Conservation (phyloP, 2,888 invertebrate species). For the Gari tellinella region DNA sequence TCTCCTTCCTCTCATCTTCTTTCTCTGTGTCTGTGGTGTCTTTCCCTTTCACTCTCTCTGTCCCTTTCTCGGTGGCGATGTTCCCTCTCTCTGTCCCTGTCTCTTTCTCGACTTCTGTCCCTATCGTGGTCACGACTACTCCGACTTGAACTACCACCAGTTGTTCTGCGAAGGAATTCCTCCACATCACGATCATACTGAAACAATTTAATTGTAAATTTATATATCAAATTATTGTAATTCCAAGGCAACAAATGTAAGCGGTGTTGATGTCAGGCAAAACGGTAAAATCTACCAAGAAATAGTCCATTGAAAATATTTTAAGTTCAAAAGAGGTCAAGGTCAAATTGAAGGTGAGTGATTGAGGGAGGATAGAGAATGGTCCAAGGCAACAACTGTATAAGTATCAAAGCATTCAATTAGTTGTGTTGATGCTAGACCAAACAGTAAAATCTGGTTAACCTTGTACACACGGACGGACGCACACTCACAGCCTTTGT, state of each 20-base stretch:
- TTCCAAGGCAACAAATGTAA: not conserved
- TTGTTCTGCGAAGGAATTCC: conserved; percentile 93
- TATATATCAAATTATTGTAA: not conserved
- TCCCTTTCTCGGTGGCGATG: conserved; percentile 67
- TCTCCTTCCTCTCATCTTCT: conserved; percentile 36
- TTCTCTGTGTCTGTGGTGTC: conserved; percentile 50
- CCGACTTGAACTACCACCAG: conserved; percentile 63
- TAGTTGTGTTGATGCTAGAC: no score
- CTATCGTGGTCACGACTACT: conserved; percentile 68
- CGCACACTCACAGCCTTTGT: no score
- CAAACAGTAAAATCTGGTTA: no score
- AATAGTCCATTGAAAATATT: no score
- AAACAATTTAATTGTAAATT: conserved; percentile 27
- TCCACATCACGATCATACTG: conserved; percentile 94
- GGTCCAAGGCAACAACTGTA: no score
- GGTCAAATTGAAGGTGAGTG: no score
- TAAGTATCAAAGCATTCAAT: no score
- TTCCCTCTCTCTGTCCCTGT: conserved; percentile 56
- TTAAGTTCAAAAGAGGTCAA: no score
- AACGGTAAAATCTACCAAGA: no score
- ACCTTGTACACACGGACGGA: no score
- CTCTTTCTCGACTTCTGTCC: conserved; percentile 67
- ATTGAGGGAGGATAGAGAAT: no score
- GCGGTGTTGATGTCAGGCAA: not conserved
- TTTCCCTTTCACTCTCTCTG: conserved; percentile 59